A percentile compares a stretch with the other conserved stretches of the same genome.
Evolutionary conservation across 2,797 vertebrate genomes (phyloP).

Genomic region (Xyrichtys novacula): DNA sequence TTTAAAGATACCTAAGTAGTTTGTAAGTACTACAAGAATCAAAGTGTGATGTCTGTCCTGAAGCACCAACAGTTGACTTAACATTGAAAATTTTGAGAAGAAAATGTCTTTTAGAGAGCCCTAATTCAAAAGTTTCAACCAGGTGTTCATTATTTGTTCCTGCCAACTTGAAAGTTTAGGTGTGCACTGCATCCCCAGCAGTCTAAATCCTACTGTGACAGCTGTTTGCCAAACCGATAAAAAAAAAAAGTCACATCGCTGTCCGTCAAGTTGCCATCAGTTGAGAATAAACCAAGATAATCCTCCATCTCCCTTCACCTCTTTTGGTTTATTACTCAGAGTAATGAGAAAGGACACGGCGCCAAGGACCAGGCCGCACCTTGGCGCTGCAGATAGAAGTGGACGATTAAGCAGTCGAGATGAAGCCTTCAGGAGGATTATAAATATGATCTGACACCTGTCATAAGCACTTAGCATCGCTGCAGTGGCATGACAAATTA

Average conservation of each 20-base stretch:
- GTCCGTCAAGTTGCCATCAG: conserved; percentile 41
- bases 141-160: too few relatives aligned
- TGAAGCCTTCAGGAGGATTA: conserved; percentile 71
- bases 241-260: conserved; percentile 1
- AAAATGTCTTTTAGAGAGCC: too few relatives aligned
- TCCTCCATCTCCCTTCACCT: conserved; percentile 36
- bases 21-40: too few relatives aligned
- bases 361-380: conserved; percentile 58
- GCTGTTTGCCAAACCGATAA: conserved; percentile 33
- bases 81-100: too few relatives aligned
- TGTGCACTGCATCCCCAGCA: conserved; percentile 11
- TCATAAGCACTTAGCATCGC: conserved; percentile 78
- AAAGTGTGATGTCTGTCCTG: too few relatives aligned
- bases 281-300: conserved; percentile 44
- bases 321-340: conserved; percentile 70
- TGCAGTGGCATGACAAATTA: conserved; percentile 70
- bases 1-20: too few relatives aligned
- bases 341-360: conserved; percentile 69
- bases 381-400: conserved; percentile 55
- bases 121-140: too few relatives aligned
- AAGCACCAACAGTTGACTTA: too few relatives aligned
- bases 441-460: conserved; percentile 82
- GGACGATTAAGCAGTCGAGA: conserved; percentile 72
- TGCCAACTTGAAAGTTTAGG: not conserved
- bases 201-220: conserved; percentile 20